These are phyloP conservation scores for Oceanodroma tethys DNA, from an alignment of 2,113 vertebrate genomes.

Conservation along the genomic window DNA sequence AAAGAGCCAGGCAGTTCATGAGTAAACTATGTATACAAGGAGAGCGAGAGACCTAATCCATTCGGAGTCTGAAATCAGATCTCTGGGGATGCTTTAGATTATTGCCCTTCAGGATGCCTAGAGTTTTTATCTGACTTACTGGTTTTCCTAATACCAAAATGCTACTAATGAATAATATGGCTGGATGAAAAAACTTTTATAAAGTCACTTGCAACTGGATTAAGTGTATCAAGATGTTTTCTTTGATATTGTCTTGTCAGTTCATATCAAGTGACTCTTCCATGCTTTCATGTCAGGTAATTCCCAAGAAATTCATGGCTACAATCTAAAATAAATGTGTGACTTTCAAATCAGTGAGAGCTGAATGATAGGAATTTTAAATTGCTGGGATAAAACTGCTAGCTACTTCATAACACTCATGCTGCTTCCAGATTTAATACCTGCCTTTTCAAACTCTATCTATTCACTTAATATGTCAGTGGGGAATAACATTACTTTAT, in stretches of 20 bases:
- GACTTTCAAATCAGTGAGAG: constrained; percentile 7
- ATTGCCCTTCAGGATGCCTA: background rate
- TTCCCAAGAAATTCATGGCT: constrained; percentile 54
- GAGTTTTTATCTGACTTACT: background rate
- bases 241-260: constrained; percentile 40
- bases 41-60: background rate
- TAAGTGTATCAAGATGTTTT: constrained; percentile 8
- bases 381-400: constrained; percentile 45
- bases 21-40: background rate
- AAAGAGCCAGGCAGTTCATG: background rate
- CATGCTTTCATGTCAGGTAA: constrained; percentile 58
- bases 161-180: background rate
- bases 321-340: constrained; percentile 44
- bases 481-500: constrained; percentile 29
- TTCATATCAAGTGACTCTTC: constrained; percentile 50
- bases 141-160: background rate
- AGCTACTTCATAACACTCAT: constrained; percentile 12
- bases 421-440: constrained; percentile 35
- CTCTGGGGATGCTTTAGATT: background rate
- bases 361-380: background rate
- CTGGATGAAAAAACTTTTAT: background rate
- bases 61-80: background rate
- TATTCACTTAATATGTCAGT: constrained; percentile 24
- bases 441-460: constrained; percentile 35
- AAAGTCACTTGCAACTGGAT: background rate